Conservation (phyloP, 2,797 vertebrate genomes). For the Masticophis lateralis region DNA sequence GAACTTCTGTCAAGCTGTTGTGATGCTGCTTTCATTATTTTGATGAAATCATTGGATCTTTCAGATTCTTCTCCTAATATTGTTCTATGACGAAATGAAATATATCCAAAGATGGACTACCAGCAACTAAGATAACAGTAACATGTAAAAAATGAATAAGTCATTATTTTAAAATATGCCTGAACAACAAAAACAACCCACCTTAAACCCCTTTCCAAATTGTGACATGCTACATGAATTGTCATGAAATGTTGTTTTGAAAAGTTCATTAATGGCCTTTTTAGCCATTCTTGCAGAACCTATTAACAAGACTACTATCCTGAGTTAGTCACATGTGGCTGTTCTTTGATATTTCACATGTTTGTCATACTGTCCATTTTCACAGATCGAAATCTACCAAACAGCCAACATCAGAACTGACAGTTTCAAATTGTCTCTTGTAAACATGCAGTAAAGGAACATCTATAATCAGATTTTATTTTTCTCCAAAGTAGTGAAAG, state of each 20-base stretch:
- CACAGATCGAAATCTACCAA: conserved; percentile 57
- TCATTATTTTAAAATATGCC: not conserved
- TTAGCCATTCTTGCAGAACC: conserved; percentile 50
- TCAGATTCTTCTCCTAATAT: not conserved
- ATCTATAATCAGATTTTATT: conserved; percentile 65
- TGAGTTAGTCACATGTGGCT: conserved; percentile 39
- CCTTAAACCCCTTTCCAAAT: conserved; percentile 17
- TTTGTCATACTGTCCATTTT: conserved; percentile 36
- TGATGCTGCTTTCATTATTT: not conserved
- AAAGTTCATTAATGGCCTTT: conserved; percentile 39
- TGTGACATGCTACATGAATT: conserved; percentile 45
- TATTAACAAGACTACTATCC: conserved; percentile 52
- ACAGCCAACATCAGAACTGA: conserved; percentile 46
- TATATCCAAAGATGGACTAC: not conserved
- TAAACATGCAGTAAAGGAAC: conserved; percentile 67
- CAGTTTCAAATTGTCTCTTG: conserved; percentile 63
- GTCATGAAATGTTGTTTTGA: conserved; percentile 46
- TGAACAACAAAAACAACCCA: not conserved
- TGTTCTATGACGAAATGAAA: not conserved
- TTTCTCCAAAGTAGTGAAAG: conserved; percentile 69
- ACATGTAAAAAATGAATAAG: not conserved
- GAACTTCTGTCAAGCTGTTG: not conserved
- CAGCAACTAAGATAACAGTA: not conserved
- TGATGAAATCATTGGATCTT: not conserved
- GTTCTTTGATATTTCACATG: conserved; percentile 46